A percentile compares a stretch with the other conserved stretches of the same genome.
phyloP scores from a whole-genome alignment of 2,888 invertebrate genomes.

The Acleris cristana region DNA sequence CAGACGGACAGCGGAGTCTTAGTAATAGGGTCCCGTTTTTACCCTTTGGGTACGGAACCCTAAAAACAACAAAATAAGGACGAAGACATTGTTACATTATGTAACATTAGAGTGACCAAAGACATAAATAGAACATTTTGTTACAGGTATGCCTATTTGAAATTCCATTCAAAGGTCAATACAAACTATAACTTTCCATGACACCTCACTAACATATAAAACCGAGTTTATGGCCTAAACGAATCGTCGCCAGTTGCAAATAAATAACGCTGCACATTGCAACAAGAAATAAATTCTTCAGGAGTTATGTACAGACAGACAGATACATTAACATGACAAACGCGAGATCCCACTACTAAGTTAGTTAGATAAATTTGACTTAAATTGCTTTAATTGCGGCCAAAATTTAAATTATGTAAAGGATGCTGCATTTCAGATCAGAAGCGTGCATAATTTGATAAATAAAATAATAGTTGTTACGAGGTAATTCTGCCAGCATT shows the following conservation, averaged over 20 bases:
- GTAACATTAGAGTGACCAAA: too few relatives aligned
- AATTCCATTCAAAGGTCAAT: constrained; percentile 17
- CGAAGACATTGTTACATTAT: too few relatives aligned
- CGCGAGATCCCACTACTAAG: constrained; percentile 1
- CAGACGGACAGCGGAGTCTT: too few relatives aligned
- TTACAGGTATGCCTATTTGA: too few relatives aligned
- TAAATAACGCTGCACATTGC: constrained; percentile 43
- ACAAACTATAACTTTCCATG: constrained; percentile 17
- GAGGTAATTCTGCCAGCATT: too few relatives aligned
- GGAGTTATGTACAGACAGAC: constrained; percentile 14
- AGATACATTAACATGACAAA: constrained; percentile 31
- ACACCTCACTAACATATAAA: constrained; percentile 20
- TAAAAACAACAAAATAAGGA: too few relatives aligned
- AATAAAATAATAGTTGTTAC: too few relatives aligned
- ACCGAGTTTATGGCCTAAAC: constrained; percentile 39
- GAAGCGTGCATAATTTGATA: background rate
- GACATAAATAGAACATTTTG: too few relatives aligned
- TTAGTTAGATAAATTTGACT: constrained; percentile 7
- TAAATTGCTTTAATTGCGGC: constrained; percentile 4
- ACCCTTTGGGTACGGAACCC: too few relatives aligned
- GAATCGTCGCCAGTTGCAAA: constrained; percentile 46
- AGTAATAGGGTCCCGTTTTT: too few relatives aligned
- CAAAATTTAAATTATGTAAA: background rate
- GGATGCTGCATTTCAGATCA: background rate
- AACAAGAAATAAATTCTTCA: constrained; percentile 12